Percentiles rank a stretch among this genome's conserved stretches.
These are phyloP conservation scores for Cinclus cinclus DNA, from an alignment of 2,113 vertebrate genomes.

Conservation along the genomic window DNA sequence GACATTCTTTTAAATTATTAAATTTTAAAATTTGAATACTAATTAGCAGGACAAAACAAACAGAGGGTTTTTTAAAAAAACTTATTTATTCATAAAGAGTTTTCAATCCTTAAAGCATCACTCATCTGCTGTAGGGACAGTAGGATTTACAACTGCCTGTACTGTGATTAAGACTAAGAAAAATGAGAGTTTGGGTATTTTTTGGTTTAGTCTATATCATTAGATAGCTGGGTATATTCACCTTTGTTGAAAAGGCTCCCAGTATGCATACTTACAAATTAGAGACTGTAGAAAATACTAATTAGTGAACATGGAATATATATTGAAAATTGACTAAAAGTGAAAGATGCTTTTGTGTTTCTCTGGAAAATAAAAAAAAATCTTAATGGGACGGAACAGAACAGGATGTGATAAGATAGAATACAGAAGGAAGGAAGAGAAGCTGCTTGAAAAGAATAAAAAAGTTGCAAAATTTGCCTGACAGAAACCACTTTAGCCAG, in stretches of 20 bases:
- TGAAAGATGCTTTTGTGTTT: not conserved
- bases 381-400: too few relatives aligned
- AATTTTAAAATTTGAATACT: not conserved
- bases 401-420: not conserved
- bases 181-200: not conserved
- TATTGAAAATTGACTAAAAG: not conserved
- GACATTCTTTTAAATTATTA: not conserved
- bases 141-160: not conserved
- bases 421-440: not conserved
- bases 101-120: not conserved
- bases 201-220: not conserved
- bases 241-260: not conserved
- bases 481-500: not conserved
- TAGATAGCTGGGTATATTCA: not conserved
- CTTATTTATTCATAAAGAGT: not conserved
- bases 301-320: not conserved
- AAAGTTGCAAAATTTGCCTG: not conserved
- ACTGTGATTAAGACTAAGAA: not conserved
- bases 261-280: not conserved
- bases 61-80: fast-evolving
- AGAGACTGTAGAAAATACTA: not conserved
- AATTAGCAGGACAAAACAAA: not conserved
- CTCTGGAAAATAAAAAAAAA: not conserved
- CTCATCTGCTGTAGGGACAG: not conserved
- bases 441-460: not conserved